These are phyloP conservation scores for Drosophila sucinea DNA, from an alignment of 1,140 invertebrate species.

Conservation along the genomic window DNA sequence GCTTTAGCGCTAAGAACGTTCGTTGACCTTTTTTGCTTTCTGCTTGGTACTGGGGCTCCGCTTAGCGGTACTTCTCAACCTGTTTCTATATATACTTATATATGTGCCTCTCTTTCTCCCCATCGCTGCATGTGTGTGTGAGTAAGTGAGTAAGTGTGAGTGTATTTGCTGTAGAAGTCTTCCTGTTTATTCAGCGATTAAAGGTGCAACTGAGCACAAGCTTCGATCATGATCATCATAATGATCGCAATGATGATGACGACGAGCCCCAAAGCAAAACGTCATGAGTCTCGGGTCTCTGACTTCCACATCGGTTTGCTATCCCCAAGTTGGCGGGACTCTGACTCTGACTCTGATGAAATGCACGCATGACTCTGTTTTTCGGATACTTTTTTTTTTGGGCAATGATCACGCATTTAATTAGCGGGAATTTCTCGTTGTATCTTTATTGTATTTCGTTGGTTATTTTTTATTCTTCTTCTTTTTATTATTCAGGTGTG, in stretches of 20 bases:
- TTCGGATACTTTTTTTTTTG: constrained; percentile 44
- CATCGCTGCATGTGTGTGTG: constrained; percentile 11
- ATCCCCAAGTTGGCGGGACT: constrained; percentile 5
- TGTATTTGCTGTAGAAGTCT: constrained; percentile 78
- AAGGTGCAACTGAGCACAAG: constrained; percentile 63
- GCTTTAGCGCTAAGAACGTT: constrained; percentile 78
- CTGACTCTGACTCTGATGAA: constrained; percentile 53
- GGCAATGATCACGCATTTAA: constrained; percentile 76
- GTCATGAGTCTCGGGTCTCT: constrained; percentile 40
- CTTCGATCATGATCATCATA: constrained; percentile 52
- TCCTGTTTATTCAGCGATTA: constrained; percentile 79
- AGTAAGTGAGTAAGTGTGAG: constrained; percentile 28
- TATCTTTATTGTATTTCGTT: constrained; percentile 15
- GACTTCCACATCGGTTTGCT: constrained; percentile 17
- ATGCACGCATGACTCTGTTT: constrained; percentile 55
- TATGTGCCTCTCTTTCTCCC: constrained; percentile 34
- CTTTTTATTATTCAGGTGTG: constrained; percentile 4
- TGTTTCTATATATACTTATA: constrained; percentile 63
- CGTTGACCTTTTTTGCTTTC: constrained; percentile 79
- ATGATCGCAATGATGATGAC: constrained; percentile 15
- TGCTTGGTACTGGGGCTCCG: constrained; percentile 40
- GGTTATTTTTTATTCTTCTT: constrained; percentile 11
- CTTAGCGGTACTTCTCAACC: constrained; percentile 83
- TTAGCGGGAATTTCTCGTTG: constrained; percentile 66
- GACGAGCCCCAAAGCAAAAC: constrained; percentile 21